A percentile compares a stretch with the other conserved stretches of the same genome.
Evolutionary conservation across 2,113 vertebrate genomes (phyloP).

Genomic region (Boulengeromyrus knoepffleri): DNA sequence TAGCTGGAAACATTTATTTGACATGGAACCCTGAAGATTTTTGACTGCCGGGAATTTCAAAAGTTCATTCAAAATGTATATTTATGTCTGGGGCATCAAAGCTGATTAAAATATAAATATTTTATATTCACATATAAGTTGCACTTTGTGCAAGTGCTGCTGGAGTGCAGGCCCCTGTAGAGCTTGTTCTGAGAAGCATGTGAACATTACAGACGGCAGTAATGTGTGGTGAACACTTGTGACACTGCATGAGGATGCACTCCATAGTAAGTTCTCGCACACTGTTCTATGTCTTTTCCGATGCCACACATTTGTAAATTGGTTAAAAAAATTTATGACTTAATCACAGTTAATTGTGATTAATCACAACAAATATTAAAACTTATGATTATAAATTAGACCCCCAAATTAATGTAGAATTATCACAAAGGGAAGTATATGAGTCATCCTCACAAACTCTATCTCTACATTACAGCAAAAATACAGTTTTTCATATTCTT

Average conservation of each 20-base stretch:
- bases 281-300: background rate
- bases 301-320: background rate
- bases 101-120: slow-evolving; percentile 13
- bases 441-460: background rate
- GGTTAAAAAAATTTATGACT: background rate
- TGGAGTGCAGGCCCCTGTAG: background rate
- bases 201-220: background rate
- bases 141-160: background rate
- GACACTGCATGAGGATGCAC: background rate
- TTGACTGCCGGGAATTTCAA: background rate
- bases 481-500: background rate
- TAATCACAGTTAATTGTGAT: background rate
- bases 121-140: background rate
- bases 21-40: background rate
- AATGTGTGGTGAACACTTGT: background rate
- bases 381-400: background rate
- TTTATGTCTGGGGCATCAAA: background rate
- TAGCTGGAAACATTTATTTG: background rate
- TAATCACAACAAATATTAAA: background rate
- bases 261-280: background rate
- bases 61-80: slow-evolving; percentile 11
- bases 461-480: too few relatives aligned
- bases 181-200: background rate
- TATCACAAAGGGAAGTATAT: background rate
- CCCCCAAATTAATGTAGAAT: background rate